Percentiles rank a stretch among this genome's conserved stretches.
Evolutionary conservation across 2,797 vertebrate species (phyloP).

Genomic region (Sebastes iracundus): DNA sequence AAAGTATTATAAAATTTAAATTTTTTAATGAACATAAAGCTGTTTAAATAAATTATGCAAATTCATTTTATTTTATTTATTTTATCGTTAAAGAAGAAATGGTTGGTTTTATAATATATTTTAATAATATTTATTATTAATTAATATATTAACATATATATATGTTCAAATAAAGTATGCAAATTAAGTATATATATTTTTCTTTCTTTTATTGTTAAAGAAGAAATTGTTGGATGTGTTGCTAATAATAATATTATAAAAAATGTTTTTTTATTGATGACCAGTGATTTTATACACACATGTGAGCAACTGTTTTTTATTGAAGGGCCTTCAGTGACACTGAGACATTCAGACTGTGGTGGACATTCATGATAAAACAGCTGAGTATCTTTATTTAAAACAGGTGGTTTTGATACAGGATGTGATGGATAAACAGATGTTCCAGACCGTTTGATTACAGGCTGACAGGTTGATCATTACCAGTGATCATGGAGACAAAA

Average conservation of each 20-base stretch:
- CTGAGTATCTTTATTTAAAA: not conserved
- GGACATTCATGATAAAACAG: not conserved
- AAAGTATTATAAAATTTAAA: no score
- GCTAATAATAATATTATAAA: not conserved
- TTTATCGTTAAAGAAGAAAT: no score
- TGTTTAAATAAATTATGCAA: no score
- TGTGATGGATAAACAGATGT: not conserved
- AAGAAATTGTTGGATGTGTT: not conserved
- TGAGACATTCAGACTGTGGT: not conserved
- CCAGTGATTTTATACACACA: not conserved
- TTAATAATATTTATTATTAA: not conserved
- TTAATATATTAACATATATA: not conserved
- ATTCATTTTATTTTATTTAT: no score
- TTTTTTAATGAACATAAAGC: no score
- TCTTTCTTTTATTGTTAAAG: not conserved
- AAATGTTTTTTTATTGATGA: not conserved
- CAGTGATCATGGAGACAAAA: conserved; percentile 49
- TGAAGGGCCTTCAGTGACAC: not conserved
- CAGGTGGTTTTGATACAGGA: not conserved
- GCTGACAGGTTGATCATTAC: conserved; percentile 29
- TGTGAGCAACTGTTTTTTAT: conserved; percentile 1
- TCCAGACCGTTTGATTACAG: not conserved
- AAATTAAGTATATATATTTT: not conserved
- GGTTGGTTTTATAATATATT: not conserved
- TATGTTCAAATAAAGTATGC: not conserved